Evolutionary conservation across 2,113 vertebrate genomes (phyloP).

Genomic region (Rhinopomastus cyanomelas): DNA sequence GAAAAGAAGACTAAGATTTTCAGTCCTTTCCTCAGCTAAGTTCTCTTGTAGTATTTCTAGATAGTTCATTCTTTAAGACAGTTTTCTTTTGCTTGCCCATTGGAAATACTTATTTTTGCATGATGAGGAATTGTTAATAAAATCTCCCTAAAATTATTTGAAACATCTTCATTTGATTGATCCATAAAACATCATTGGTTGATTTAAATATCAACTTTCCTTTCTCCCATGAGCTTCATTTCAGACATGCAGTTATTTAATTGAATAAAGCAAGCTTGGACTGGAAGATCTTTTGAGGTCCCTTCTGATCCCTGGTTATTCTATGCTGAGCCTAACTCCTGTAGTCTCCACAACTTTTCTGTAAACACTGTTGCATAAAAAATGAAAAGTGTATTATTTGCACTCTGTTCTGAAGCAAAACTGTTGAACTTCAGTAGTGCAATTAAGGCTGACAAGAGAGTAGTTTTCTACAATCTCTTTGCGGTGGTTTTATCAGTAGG

Average conservation of each 20-base stretch:
- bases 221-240: not conserved
- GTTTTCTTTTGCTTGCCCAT: not conserved
- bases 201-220: conserved; percentile 25
- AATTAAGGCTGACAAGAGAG: conserved; percentile 68
- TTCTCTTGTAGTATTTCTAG: not conserved
- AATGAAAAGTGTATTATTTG: conserved; percentile 59
- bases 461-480: conserved; percentile 58
- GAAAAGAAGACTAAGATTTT: not conserved
- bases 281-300: no score
- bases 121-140: not conserved
- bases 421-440: conserved; percentile 63
- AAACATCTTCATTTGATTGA: not conserved
- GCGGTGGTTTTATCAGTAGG: conserved; percentile 46
- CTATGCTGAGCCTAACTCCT: not conserved
- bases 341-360: conserved; percentile 40
- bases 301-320: no score
- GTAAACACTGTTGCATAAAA: conserved; percentile 57
- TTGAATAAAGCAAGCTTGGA: conserved; percentile 38
- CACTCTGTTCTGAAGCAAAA: conserved; percentile 21
- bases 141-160: not conserved
- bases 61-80: not conserved
- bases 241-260: conserved; percentile 4
- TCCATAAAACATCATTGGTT: not conserved
- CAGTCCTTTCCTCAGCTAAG: not conserved
- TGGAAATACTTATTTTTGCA: not conserved